These are phyloP conservation scores for Gastrophryne carolinensis DNA, from an alignment of 2,797 vertebrate species.

Conservation along the genomic window DNA sequence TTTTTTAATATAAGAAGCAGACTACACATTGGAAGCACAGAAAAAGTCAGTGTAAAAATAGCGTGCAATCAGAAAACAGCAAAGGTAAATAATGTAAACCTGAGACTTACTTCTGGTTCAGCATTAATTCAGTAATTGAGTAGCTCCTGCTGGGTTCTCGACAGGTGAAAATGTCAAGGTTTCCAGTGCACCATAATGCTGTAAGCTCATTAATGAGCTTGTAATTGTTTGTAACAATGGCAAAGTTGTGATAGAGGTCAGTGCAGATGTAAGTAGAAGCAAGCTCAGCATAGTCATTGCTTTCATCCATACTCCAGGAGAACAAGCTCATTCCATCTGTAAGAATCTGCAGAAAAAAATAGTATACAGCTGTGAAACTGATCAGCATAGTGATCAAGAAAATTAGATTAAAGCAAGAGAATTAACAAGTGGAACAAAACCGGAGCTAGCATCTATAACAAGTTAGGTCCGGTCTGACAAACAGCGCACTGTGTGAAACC, in stretches of 20 bases:
- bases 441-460: no score
- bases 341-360: conserved; percentile 42
- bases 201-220: conserved; percentile 35
- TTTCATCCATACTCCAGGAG: conserved; percentile 50
- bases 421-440: no score
- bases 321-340: conserved; percentile 40
- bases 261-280: conserved; percentile 39
- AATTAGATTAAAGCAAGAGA: neutral
- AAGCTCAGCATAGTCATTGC: conserved; percentile 39
- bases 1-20: no score
- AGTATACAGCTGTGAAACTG: conserved; percentile 5
- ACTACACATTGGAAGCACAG: no score
- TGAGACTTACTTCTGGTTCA: conserved; percentile 36
- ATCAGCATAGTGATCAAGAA: neutral
- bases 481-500: no score
- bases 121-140: conserved; percentile 41
- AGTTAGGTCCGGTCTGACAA: no score
- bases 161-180: conserved; percentile 47
- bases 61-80: neutral
- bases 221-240: conserved; percentile 47
- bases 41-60: no score
- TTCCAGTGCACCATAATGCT: conserved; percentile 36
- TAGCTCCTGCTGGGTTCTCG: conserved; percentile 27
- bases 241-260: conserved; percentile 44
- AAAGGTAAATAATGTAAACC: neutral